These are phyloP conservation scores for Lasioglossum albipes DNA, from an alignment of 1,140 invertebrate species.

Conservation along the genomic window DNA sequence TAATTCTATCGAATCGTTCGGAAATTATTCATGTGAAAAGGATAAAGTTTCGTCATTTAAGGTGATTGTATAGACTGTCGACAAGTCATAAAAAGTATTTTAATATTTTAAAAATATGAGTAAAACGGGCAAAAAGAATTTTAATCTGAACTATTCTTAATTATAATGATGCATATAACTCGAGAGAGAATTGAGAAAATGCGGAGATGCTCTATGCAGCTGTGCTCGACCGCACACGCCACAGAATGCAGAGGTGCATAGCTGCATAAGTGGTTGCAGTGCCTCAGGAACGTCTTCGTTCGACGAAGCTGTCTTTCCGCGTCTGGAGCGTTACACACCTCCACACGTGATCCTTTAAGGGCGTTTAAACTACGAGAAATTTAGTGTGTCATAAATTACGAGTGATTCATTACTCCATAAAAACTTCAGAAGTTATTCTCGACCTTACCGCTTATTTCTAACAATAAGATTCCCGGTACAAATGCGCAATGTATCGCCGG, in stretches of 20 bases:
- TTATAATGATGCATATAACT: too few relatives aligned
- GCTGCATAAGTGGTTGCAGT: constrained; percentile 4
- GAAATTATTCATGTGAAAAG: too few relatives aligned
- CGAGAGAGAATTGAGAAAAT: too few relatives aligned
- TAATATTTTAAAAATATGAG: too few relatives aligned
- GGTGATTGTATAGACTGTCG: too few relatives aligned
- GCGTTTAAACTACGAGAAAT: background rate
- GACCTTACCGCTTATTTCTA: background rate
- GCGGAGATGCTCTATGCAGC: too few relatives aligned
- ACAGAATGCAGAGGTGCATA: constrained; percentile 10
- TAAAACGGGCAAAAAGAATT: too few relatives aligned
- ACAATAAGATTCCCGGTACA: background rate
- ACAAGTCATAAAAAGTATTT: too few relatives aligned
- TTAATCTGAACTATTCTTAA: too few relatives aligned
- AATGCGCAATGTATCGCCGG: background rate
- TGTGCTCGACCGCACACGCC: too few relatives aligned
- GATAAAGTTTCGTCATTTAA: too few relatives aligned
- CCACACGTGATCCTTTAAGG: background rate
- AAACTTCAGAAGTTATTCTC: background rate
- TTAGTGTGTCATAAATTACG: constrained; percentile 9
- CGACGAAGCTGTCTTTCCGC: background rate
- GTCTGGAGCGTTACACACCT: background rate
- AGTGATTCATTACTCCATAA: constrained; percentile 8
- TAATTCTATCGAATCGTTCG: too few relatives aligned
- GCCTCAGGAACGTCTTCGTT: background rate